Conservation (phyloP, 92 coral and sea anemone species). For the Phenganax marumi region DNA sequence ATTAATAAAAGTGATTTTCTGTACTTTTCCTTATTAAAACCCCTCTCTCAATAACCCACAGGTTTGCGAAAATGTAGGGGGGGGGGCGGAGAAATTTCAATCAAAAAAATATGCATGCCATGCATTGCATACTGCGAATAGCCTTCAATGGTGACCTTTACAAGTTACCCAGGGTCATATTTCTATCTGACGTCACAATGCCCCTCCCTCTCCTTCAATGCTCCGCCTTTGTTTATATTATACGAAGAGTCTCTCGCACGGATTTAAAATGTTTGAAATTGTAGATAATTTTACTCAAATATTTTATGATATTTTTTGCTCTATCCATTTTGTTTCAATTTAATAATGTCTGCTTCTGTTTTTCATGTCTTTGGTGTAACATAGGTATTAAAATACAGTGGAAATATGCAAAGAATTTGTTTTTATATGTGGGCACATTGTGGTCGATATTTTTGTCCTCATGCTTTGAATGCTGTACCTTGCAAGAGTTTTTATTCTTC, state of each 20-base stretch:
- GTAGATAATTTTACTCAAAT: neutral
- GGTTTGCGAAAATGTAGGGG: neutral
- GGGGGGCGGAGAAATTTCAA: neutral
- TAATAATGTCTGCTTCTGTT: neutral
- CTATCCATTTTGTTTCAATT: neutral
- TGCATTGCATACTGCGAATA: no score
- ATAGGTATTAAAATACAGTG: neutral
- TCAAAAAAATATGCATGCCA: neutral
- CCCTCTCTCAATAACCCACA: neutral
- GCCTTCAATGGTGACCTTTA: no score
- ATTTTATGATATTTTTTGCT: neutral
- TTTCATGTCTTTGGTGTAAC: neutral
- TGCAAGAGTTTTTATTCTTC: neutral
- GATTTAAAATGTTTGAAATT: neutral
- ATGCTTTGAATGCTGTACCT: neutral
- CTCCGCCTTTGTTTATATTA: no score
- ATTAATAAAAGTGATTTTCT: conserved; percentile 8
- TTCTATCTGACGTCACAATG: no score
- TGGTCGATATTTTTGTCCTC: neutral
- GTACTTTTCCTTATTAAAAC: neutral
- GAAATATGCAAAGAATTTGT: neutral
- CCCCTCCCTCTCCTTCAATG: no score
- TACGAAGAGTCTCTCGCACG: neutral
- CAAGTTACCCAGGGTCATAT: no score
- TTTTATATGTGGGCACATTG: neutral